Conservation (phyloP, 1,140 invertebrate species). For the Protaetia brevitarsis region DNA sequence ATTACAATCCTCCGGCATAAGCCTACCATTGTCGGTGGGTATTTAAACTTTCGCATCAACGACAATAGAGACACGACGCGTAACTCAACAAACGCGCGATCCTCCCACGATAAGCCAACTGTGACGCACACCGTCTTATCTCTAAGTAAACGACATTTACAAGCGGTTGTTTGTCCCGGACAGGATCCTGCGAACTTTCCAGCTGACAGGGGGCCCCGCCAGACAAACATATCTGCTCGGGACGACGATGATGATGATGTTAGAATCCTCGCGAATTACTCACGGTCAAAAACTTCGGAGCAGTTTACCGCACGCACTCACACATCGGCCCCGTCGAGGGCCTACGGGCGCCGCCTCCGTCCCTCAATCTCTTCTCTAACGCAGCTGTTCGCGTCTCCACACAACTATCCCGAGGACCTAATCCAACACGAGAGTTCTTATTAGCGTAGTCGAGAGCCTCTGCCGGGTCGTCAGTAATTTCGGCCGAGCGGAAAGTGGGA, state of each 20-base stretch:
- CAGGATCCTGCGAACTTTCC: neutral
- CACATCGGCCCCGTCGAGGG: neutral
- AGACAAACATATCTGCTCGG: neutral
- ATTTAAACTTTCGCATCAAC: too few species aligned
- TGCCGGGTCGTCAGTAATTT: slow-evolving; percentile 17
- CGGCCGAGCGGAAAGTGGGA: slow-evolving; percentile 3
- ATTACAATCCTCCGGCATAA: too few species aligned
- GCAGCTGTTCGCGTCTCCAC: too few species aligned
- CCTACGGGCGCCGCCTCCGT: neutral
- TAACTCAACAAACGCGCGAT: too few species aligned
- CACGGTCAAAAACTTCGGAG: slow-evolving; percentile 13
- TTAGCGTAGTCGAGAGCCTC: slow-evolving; percentile 4
- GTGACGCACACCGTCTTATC: neutral
- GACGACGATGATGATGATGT: slow-evolving; percentile 10
- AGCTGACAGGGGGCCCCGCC: neutral
- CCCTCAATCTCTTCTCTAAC: neutral
- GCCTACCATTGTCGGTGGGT: too few species aligned
- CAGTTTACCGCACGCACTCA: slow-evolving; percentile 1
- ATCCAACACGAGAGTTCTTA: slow-evolving; percentile 18
- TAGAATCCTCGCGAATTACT: slow-evolving; percentile 16
- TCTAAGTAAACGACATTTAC: neutral
- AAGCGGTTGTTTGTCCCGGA: neutral
- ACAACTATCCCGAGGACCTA: slow-evolving; percentile 14
- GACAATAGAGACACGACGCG: too few species aligned
- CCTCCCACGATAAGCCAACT: too few species aligned